These are phyloP conservation scores for Pemphredon lugubris DNA, from an alignment of 2,888 invertebrate species.

Conservation along the genomic window DNA sequence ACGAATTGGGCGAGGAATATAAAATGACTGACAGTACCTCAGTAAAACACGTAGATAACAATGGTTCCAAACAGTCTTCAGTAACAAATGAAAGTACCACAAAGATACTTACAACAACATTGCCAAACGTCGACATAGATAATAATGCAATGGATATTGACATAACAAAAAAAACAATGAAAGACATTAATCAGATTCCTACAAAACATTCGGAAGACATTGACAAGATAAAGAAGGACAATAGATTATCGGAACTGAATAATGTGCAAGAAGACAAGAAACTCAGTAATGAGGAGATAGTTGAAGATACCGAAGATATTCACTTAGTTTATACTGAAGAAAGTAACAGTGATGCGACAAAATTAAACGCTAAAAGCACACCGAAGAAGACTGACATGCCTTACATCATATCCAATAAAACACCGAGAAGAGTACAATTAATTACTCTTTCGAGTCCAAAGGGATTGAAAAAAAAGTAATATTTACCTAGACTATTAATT, in stretches of 20 bases:
- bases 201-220: slow-evolving; percentile 19
- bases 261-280: slow-evolving; percentile 48
- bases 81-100: slow-evolving; percentile 11
- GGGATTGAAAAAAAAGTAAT: slow-evolving; percentile 83
- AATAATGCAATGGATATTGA: slow-evolving; percentile 77
- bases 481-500: not conserved
- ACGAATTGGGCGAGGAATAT: slow-evolving; percentile 87
- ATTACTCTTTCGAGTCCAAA: slow-evolving; percentile 91
- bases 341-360: slow-evolving; percentile 61
- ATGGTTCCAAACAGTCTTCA: slow-evolving; percentile 12
- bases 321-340: slow-evolving; percentile 84
- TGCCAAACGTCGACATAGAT: slow-evolving; percentile 61
- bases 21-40: slow-evolving; percentile 13
- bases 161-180: slow-evolving; percentile 32
- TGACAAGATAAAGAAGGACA: slow-evolving; percentile 30
- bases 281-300: slow-evolving; percentile 44
- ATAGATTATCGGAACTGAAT: slow-evolving; percentile 27
- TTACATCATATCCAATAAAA: slow-evolving; percentile 80
- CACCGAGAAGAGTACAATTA: slow-evolving; percentile 87
- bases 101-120: not conserved
- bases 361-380: slow-evolving; percentile 64
- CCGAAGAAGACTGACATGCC: slow-evolving; percentile 64
- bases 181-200: slow-evolving; percentile 1
- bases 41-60: not conserved
- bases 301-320: slow-evolving; percentile 84